phyloP scores from a whole-genome alignment of 1,140 invertebrate genomes.

The Ptiloglossa arizonensis region DNA sequence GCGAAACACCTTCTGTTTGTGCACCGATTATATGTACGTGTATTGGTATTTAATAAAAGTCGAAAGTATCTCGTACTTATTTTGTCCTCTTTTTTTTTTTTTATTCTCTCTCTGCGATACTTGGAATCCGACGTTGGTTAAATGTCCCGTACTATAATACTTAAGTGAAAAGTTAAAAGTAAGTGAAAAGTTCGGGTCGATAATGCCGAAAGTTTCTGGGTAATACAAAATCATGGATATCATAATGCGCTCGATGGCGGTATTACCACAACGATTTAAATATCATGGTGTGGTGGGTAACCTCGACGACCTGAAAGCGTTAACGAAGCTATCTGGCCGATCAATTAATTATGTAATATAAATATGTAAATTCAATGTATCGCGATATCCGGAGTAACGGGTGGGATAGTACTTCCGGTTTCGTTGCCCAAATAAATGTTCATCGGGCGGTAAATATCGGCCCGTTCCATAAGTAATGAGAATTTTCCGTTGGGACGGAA shows the following conservation, averaged over 20 bases:
- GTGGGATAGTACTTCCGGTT: neutral
- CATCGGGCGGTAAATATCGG: neutral
- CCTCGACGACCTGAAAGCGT: neutral
- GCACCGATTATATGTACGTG: no score
- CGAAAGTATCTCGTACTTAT: neutral
- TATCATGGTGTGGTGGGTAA: no score
- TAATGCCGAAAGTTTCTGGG: neutral
- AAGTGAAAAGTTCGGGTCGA: neutral
- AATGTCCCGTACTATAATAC: neutral
- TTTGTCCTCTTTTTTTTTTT: neutral
- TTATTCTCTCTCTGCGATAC: neutral
- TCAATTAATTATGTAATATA: slow-evolving; percentile 11
- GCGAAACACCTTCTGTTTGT: neutral
- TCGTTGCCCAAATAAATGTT: neutral
- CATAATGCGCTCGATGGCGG: neutral
- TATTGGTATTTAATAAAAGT: neutral
- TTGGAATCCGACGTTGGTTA: neutral
- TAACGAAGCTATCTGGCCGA: neutral
- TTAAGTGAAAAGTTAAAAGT: slow-evolving; percentile 2
- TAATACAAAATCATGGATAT: neutral
- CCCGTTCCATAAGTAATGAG: neutral
- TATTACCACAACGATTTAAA: neutral
- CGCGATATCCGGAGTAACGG: neutral
- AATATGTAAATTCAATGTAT: slow-evolving; percentile 11
- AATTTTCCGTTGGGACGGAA: neutral